Evolutionary conservation across 2,888 invertebrate genomes (phyloP), one percentile per base, ranked within the genome.

Genomic region (Dromius quadrimaculatus): DNA sequence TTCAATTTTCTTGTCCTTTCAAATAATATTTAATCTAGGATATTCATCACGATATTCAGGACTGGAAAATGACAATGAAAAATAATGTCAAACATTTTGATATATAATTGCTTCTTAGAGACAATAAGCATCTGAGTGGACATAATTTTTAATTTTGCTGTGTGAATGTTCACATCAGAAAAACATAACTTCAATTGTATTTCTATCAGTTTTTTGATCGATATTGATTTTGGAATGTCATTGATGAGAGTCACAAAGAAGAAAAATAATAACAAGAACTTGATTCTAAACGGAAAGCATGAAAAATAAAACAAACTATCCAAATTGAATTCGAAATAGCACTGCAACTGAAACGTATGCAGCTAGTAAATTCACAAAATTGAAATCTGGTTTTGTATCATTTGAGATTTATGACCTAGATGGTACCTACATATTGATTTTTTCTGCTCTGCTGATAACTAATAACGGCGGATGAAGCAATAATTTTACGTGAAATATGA

Each of bases 331-430:
- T 47, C 47, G 47, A 47, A 45, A 19, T 20, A 19, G 9, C 19
- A 13, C 47, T 47, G 47, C 47, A 47, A 11, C 1, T 47, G 47
- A 47, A 47, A 47, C 57, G 34, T 34, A 57, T 34, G 34, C 19
- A 32, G 57, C 15, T 57, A 57, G 32, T 57, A 57, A 57, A 57
- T 57, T 34, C 32, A 19, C 57, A 15, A 57, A 57, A 57, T 57
- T 57, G 57, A 57, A 57, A 34, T 57, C 57, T 57, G 57, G 57
- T 57, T 57, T 34, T 57, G 57, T 57, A 57, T 57, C 57, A 57
- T 34, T 57, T 13, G 19, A 57, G 32, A 57, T 57, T 57, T 57
- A 57, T 34, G 57, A 17, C 8, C n/a, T 34, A 57, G 32, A 57
- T 57, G 32, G 57, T 57, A n/a, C 32, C 8, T 32, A 32, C 15